Conservation (phyloP, 2,888 invertebrate species). For the Hanleya hanleyi region DNA sequence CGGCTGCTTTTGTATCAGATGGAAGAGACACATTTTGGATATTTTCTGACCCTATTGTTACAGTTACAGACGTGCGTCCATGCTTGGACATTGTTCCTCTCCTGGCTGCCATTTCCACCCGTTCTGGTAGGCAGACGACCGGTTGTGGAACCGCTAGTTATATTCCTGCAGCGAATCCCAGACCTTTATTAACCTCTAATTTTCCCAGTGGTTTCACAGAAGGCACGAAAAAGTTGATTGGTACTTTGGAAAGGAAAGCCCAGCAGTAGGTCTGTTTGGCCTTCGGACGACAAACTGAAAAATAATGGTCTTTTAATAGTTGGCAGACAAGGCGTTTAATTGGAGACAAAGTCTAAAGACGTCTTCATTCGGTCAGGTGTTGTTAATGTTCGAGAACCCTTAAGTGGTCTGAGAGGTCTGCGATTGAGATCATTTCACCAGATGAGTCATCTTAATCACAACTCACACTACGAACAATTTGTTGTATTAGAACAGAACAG, state of each 20-base stretch:
- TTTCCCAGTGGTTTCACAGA: not conserved
- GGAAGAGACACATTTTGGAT: too few relatives aligned
- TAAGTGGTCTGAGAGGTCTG: too few relatives aligned
- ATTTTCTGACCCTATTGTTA: too few relatives aligned
- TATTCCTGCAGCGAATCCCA: not conserved
- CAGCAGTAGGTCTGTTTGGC: not conserved
- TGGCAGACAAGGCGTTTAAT: constrained; percentile 3
- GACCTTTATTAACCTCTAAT: not conserved
- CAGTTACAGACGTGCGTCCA: too few relatives aligned
- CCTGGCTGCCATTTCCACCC: not conserved
- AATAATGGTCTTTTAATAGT: constrained; percentile 7
- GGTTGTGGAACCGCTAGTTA: not conserved
- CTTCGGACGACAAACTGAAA: too few relatives aligned
- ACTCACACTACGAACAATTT: too few relatives aligned
- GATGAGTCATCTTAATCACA: too few relatives aligned
- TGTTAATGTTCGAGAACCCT: too few relatives aligned
- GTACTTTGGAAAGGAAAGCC: not conserved
- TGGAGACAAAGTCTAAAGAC: not conserved
- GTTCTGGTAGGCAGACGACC: not conserved
- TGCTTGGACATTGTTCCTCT: not conserved
- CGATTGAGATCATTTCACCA: too few relatives aligned
- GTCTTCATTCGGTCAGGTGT: not conserved
- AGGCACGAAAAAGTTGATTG: not conserved
- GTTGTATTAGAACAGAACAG: too few relatives aligned
- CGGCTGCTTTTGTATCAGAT: too few relatives aligned